These are phyloP conservation scores for Cheiracanthium punctorium DNA, from an alignment of 2,888 invertebrate genomes.

Conservation along the genomic window DNA sequence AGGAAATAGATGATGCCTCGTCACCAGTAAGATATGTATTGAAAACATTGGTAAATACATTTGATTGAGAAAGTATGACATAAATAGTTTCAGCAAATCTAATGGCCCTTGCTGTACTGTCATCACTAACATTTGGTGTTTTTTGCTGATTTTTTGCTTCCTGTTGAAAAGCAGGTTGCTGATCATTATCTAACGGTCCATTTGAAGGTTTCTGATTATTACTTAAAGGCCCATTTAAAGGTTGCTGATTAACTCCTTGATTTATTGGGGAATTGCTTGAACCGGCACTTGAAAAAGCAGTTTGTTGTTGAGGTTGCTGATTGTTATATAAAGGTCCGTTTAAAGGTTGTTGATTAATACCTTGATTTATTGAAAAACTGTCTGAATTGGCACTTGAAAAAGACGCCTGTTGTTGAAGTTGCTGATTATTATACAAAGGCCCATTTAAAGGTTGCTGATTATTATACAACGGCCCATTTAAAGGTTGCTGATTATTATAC, in stretches of 20 bases:
- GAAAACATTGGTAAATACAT: constrained; percentile 8
- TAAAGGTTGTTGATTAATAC: too few species aligned
- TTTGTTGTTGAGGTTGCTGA: background rate
- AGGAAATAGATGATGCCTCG: background rate
- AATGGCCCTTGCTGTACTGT: constrained; percentile 2
- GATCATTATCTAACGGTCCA: background rate
- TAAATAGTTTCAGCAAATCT: constrained; percentile 33
- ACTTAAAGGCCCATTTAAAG: background rate
- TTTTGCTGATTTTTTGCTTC: background rate
- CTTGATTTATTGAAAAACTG: too few species aligned
- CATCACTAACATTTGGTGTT: background rate
- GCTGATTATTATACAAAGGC: too few species aligned
- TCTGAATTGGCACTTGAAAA: too few species aligned
- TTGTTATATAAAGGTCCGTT: too few species aligned
- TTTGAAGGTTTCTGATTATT: background rate
- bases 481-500: too few species aligned
- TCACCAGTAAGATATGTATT: background rate
- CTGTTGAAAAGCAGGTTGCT: background rate
- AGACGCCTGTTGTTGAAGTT: too few species aligned
- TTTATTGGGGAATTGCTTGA: background rate
- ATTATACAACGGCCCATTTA: too few species aligned
- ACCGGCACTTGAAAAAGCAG: background rate
- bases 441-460: too few species aligned
- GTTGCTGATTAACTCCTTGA: background rate
- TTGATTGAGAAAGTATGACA: constrained; percentile 3